Percentiles rank a stretch among this genome's conserved stretches.
Conservation (phyloP, 2,113 vertebrate species). For the Gambusia holbrooki region DNA sequence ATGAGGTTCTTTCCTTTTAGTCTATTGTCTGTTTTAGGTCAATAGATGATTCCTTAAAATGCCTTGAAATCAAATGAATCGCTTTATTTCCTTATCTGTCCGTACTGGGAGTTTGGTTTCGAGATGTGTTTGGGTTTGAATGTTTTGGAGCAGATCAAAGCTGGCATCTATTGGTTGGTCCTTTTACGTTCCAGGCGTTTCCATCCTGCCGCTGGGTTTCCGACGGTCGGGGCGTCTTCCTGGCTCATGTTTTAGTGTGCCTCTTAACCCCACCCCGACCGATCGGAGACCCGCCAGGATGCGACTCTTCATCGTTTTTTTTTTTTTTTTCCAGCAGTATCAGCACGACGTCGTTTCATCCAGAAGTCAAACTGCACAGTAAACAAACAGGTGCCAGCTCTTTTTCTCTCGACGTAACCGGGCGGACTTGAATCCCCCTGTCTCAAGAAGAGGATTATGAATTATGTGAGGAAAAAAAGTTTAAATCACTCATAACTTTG, state of each 20-base stretch:
- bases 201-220: constrained; percentile 10
- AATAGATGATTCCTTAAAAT: constrained; percentile 9
- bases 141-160: not conserved
- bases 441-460: not conserved
- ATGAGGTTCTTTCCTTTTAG: not conserved
- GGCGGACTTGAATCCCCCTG: too few species aligned
- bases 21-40: constrained; percentile 56
- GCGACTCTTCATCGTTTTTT: not conserved
- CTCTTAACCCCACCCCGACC: constrained; percentile 60
- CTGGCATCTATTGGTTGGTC: constrained; percentile 9
- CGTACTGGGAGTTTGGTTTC: not conserved
- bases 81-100: constrained; percentile 5
- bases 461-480: constrained; percentile 1
- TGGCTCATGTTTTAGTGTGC: constrained; percentile 67
- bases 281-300: constrained; percentile 21
- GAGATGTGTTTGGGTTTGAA: constrained; percentile 9
- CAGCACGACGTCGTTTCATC: constrained; percentile 29
- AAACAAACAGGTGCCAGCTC: constrained; percentile 39
- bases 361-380: constrained; percentile 28
- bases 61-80: not conserved
- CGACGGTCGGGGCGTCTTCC: constrained; percentile 29
- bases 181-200: not conserved
- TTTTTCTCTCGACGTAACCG: not conserved
- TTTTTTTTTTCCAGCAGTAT: not conserved
- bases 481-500: constrained; percentile 48